Percentiles rank a stretch among this genome's conserved stretches.
Evolutionary conservation across 2,113 vertebrate genomes (phyloP).

Genomic region (Petrocephalus zakoni): DNA sequence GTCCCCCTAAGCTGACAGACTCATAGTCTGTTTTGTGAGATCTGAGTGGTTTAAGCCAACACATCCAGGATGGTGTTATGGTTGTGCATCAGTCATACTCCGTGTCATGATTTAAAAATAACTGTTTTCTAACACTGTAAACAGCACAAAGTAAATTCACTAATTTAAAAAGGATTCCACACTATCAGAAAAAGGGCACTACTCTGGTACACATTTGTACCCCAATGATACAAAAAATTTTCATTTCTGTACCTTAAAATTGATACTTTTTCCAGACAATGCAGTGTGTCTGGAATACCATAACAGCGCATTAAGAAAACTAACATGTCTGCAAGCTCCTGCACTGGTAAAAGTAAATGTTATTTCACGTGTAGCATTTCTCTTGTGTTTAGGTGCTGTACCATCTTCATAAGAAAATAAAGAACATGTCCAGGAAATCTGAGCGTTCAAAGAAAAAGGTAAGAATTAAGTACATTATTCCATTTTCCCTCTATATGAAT

Average conservation of each 20-base stretch:
- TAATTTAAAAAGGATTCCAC: not conserved
- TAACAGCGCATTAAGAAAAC: not conserved
- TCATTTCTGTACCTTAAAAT: not conserved
- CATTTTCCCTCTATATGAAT: not conserved
- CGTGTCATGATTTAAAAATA: not conserved
- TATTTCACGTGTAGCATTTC: not conserved
- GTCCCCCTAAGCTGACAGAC: not conserved
- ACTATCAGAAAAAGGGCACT: not conserved
- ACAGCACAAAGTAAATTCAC: not conserved
- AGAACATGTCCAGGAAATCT: slow-evolving; percentile 78
- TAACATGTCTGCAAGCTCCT: not conserved
- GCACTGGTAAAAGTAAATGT: not conserved
- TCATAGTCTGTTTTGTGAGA: not conserved
- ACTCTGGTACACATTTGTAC: not conserved
- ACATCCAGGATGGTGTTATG: not conserved
- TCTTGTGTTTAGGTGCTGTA: slow-evolving; percentile 61
- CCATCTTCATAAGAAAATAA: slow-evolving; percentile 78
- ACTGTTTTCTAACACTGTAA: not conserved
- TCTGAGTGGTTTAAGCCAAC: not conserved
- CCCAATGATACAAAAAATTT: not conserved
- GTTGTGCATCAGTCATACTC: not conserved
- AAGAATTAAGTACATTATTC: slow-evolving; percentile 25
- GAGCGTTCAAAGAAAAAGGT: slow-evolving; percentile 76
- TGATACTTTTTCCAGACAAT: not conserved
- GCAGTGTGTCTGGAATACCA: not conserved